These are phyloP conservation scores for Drosophila limbata DNA, from an alignment of 2,888 invertebrate species.

Conservation along the genomic window DNA sequence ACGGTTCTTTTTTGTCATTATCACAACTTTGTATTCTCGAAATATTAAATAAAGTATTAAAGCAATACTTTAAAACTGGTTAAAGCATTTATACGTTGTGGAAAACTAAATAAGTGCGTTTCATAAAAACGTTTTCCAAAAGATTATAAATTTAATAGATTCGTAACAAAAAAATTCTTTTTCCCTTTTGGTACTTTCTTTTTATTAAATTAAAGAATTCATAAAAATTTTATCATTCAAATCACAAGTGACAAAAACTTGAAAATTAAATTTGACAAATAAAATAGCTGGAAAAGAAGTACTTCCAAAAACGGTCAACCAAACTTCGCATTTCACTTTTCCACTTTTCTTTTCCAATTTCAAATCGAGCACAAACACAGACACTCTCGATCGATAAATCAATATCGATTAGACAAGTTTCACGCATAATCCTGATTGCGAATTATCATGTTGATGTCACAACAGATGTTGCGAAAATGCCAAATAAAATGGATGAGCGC, in stretches of 20 bases:
- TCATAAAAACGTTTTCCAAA: too few species aligned
- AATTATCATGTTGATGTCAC: not conserved
- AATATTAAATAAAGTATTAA: too few species aligned
- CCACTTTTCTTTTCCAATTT: not conserved
- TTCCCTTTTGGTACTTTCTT: too few species aligned
- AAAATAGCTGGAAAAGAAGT: not conserved
- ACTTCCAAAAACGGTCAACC: slow-evolving; percentile 11
- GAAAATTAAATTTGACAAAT: not conserved
- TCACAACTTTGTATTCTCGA: too few species aligned
- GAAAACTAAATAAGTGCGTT: too few species aligned
- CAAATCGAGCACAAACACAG: not conserved
- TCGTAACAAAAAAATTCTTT: too few species aligned
- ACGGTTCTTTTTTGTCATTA: too few species aligned
- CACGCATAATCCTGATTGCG: slow-evolving; percentile 14
- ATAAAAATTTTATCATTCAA: too few species aligned
- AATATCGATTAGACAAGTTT: slow-evolving; percentile 1
- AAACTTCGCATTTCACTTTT: slow-evolving; percentile 10
- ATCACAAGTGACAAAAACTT: not conserved
- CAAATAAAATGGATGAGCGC: slow-evolving; percentile 59
- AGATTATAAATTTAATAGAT: too few species aligned
- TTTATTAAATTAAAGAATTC: too few species aligned
- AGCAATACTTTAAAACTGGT: too few species aligned
- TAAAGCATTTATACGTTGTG: too few species aligned
- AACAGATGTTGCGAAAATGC: slow-evolving; percentile 72
- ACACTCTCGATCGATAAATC: not conserved